Percentiles rank a stretch among this genome's conserved stretches.
Evolutionary conservation across 2,888 invertebrate species (phyloP).

Genomic region (Microplitis manilae): DNA sequence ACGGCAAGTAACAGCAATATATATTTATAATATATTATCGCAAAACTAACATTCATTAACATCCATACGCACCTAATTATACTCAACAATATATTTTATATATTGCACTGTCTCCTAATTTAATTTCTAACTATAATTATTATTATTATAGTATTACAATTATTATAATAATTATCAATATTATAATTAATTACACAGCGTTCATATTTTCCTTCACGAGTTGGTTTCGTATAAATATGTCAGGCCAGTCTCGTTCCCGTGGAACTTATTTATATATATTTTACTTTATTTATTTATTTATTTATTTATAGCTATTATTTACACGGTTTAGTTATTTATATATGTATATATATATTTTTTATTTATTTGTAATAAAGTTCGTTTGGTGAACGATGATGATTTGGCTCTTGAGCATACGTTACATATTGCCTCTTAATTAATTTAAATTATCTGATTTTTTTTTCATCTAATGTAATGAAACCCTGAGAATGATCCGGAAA

Average conservation of each 20-base stretch:
- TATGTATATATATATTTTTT: background rate
- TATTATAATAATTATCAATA: background rate
- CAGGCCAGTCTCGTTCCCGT: constrained; percentile 46
- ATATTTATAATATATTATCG: constrained; percentile 30
- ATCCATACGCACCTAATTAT: constrained; percentile 16
- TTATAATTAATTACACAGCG: constrained; percentile 25
- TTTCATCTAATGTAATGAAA: background rate
- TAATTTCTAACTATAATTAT: background rate
- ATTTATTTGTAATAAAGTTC: constrained; percentile 15
- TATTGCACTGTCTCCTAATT: background rate
- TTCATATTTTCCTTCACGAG: constrained; percentile 28
- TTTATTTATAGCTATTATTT: constrained; percentile 18
- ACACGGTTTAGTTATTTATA: constrained; percentile 21
- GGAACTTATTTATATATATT: constrained; percentile 36
- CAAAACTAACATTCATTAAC: constrained; percentile 28
- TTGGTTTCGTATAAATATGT: constrained; percentile 43
- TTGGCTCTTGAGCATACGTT: constrained; percentile 45
- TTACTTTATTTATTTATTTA: constrained; percentile 23
- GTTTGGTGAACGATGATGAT: constrained; percentile 33
- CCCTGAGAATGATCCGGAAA: background rate
- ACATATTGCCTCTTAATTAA: constrained; percentile 36
- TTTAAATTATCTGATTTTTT: background rate
- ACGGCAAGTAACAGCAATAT: constrained; percentile 36
- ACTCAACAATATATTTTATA: constrained; percentile 18
- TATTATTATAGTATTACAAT: background rate